Evolutionary conservation across 2,113 vertebrate species (phyloP).

Genomic region (Saguinus imperator): DNA sequence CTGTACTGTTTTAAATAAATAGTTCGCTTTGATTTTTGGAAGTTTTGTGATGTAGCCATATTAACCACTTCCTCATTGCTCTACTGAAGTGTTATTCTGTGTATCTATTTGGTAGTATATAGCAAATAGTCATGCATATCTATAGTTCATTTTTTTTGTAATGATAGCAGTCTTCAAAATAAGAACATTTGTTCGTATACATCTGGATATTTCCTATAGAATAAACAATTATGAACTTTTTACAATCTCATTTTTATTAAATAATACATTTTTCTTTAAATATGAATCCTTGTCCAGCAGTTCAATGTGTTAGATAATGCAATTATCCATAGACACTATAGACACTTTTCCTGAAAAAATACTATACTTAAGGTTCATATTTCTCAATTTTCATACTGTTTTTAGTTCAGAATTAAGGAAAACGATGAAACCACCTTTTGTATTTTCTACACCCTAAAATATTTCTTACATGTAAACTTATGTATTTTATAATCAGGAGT

Average conservation of each 20-base stretch:
- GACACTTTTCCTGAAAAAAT: neutral
- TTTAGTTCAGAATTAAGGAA: neutral
- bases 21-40: conserved; percentile 3
- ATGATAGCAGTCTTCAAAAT: neutral
- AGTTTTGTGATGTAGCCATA: neutral
- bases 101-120: neutral
- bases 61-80: neutral
- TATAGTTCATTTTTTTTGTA: neutral
- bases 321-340: neutral
- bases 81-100: neutral
- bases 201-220: neutral
- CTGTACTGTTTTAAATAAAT: neutral
- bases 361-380: neutral
- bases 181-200: neutral
- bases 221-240: neutral
- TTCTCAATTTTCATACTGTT: neutral
- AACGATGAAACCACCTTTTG: neutral
- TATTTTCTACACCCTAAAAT: neutral
- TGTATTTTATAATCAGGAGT: neutral
- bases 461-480: neutral
- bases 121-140: neutral
- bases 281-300: neutral
- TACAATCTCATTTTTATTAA: conserved; percentile 20
- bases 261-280: neutral
- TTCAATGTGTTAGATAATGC: neutral